Conservation (phyloP, 2,888 invertebrate genomes). For the Mesorhabditis spiculigera region DNA sequence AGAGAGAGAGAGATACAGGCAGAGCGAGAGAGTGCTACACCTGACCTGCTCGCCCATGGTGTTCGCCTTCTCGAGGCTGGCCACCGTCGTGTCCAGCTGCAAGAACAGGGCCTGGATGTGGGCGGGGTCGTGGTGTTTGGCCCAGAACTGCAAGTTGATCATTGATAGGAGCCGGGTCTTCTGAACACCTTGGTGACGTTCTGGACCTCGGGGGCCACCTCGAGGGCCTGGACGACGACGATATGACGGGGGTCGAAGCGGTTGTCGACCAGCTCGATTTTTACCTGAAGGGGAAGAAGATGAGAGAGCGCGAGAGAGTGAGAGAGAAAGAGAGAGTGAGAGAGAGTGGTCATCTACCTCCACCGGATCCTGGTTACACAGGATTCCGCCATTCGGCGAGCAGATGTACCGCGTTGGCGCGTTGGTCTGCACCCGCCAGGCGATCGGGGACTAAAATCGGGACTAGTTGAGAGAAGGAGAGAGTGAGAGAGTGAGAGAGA, state of each 20-base stretch:
- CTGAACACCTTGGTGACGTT: not conserved
- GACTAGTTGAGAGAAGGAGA: not conserved
- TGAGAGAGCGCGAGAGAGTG: not conserved
- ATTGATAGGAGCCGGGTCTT: not conserved
- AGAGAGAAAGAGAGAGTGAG: no score
- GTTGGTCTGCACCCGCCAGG: conserved; percentile 33
- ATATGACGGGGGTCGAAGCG: conserved; percentile 38
- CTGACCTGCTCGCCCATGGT: not conserved
- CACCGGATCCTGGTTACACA: conserved; percentile 22
- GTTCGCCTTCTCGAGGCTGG: not conserved
- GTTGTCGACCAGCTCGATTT: conserved; percentile 34
- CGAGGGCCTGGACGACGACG: conserved; percentile 32
- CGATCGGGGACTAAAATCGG: conserved; percentile 1
- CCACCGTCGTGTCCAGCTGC: not conserved
- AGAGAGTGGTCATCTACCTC: conserved; percentile 12
- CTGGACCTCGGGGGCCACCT: conserved; percentile 3
- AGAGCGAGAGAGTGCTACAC: not conserved
- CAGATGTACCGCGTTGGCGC: conserved; percentile 44
- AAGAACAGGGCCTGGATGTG: not conserved
- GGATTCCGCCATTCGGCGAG: conserved; percentile 33
- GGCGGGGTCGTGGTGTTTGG: not conserved
- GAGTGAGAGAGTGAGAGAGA: not conserved
- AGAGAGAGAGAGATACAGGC: no score
- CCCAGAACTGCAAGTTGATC: not conserved
- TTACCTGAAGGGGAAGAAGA: conserved; percentile 12